These are phyloP conservation scores for Panopea generosa DNA, from an alignment of 2,888 invertebrate species.

Conservation along the genomic window DNA sequence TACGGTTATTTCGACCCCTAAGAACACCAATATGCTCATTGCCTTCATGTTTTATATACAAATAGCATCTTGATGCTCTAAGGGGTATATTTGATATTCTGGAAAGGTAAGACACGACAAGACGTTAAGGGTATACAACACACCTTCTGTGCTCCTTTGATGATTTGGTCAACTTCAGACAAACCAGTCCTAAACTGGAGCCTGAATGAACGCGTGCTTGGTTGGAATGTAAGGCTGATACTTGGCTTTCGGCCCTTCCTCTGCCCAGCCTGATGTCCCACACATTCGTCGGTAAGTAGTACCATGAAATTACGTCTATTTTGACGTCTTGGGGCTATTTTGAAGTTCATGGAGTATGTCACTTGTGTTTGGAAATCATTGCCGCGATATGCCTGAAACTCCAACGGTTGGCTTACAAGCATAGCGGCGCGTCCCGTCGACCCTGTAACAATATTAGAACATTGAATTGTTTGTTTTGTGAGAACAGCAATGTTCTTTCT, in stretches of 20 bases:
- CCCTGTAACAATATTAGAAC: constrained; percentile 25
- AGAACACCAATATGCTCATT: no score
- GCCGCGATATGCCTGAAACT: constrained; percentile 56
- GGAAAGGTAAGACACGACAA: no score
- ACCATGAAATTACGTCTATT: constrained; percentile 41
- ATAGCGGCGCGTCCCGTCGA: constrained; percentile 44
- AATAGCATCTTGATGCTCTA: no score
- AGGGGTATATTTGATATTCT: no score
- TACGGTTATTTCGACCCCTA: no score
- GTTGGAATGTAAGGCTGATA: constrained; percentile 49
- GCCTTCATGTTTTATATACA: no score
- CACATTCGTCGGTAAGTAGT: constrained; percentile 52
- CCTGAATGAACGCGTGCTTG: constrained; percentile 34
- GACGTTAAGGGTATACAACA: no score
- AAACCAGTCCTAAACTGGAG: constrained; percentile 46
- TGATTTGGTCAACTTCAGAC: constrained; percentile 28
- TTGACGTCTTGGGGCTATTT: constrained; percentile 41
- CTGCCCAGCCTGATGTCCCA: constrained; percentile 16
- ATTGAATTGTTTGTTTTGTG: neutral
- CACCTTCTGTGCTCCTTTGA: constrained; percentile 25
- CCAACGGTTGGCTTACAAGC: constrained; percentile 57
- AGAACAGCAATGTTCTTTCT: neutral
- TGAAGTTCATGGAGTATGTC: constrained; percentile 57
- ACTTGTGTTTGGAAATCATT: constrained; percentile 61
- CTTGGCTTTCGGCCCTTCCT: constrained; percentile 43